Conservation (phyloP, 1,140 invertebrate species). For the Galleria mellonella region DNA sequence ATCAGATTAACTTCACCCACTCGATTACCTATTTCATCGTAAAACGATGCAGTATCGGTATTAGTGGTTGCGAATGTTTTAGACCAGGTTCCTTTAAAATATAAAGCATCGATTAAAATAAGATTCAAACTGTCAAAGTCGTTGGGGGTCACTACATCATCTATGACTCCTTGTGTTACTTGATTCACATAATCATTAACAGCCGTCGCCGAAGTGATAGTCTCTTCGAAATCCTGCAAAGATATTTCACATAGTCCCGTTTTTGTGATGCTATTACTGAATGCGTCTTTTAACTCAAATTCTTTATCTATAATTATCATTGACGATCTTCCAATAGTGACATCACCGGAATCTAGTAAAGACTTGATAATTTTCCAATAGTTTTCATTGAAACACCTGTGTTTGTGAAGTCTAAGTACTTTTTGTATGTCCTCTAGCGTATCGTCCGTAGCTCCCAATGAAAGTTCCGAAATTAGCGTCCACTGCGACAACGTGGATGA, state of each 20-base stretch:
- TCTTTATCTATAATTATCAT: not conserved
- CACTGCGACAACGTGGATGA: slow-evolving; percentile 68
- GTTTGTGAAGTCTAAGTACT: slow-evolving; percentile 40
- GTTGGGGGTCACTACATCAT: slow-evolving; percentile 34
- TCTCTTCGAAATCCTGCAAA: slow-evolving; percentile 22
- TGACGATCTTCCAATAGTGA: not conserved
- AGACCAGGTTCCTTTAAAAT: slow-evolving; percentile 84
- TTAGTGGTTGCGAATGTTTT: slow-evolving; percentile 74
- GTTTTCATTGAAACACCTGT: slow-evolving; percentile 48
- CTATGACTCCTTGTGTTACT: slow-evolving; percentile 37
- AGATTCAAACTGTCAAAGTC: slow-evolving; percentile 73
- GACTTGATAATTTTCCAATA: slow-evolving; percentile 32
- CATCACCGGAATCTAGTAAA: not conserved
- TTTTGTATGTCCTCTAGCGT: slow-evolving; percentile 53
- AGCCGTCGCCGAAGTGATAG: slow-evolving; percentile 12
- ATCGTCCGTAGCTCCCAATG: slow-evolving; percentile 57
- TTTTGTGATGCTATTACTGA: slow-evolving; percentile 13
- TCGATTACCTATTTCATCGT: slow-evolving; percentile 44
- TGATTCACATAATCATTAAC: slow-evolving; percentile 41
- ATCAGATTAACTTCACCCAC: slow-evolving; percentile 68
- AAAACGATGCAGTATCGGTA: slow-evolving; percentile 69
- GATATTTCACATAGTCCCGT: slow-evolving; percentile 25
- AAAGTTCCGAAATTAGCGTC: slow-evolving; percentile 55
- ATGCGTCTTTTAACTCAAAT: slow-evolving; percentile 16
- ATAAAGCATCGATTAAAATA: slow-evolving; percentile 81